Base-by-base conservation (phyloP, 2,113 vertebrate genomes). In the Phyllostomus discolor region DNA sequence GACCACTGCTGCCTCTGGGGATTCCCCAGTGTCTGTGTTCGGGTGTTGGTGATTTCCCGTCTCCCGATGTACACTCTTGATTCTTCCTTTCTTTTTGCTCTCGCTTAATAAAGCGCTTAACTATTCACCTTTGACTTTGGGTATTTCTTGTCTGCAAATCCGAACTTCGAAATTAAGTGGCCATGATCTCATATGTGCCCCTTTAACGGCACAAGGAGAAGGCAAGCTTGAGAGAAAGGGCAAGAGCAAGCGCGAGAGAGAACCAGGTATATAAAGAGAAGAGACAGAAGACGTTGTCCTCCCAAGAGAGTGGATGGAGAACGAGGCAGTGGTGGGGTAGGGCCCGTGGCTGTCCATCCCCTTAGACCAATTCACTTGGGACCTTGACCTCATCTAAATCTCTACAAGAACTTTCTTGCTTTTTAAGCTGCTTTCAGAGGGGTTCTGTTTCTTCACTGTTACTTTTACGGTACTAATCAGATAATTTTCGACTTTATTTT, bases 401-500 rank as follows among this genome's bases (percentile, higher is more conserved):
- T 50, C 17, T 41, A 52, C n/a, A 67, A 80, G 72, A 43, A 76
- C 81, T 38, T 26, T 59, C 14, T 59, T 88, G 38, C 50, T n/a
- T 38, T 33, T 82, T 81, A 86, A 66, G 35, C 48, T 89, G 24
- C 22, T 14, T 81, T 86, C 38, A n/a, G 46, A 70, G 59, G 16
- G 1, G 1, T 66, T 92, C 48, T 78, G 35, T 41, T 62, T 87
- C 35, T 78, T 82, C 28, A 70, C 35, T 75, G n/a, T 20, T 81
- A 41, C 28, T 90, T n/a, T 87, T 48, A 67, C 4, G 28, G 14
- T 35, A 67, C 67, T 78, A 88, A 46, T 80, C 64, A 52, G 4
- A n/a, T 43, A 73, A 59, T 16, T 79, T 19, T 82, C 16, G 19
- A 67, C 52, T 57, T 87, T 79, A 64, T 82, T 90, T 35, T 93